Conservation (phyloP, 2,888 invertebrate species). For the Capitulum mitella region DNA sequence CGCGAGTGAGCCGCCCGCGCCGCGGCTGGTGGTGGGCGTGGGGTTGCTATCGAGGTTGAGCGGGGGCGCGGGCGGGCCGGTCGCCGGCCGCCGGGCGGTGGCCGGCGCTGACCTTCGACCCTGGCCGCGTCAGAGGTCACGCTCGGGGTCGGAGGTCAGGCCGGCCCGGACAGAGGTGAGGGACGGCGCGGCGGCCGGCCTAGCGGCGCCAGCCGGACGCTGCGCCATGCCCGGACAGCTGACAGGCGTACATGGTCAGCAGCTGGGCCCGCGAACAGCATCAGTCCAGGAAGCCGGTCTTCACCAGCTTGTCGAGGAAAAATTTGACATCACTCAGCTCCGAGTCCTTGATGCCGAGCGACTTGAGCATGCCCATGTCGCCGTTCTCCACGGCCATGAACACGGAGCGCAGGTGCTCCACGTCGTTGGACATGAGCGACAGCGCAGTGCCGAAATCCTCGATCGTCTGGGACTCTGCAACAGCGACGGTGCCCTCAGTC, state of each 20-base stretch:
- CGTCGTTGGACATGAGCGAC: constrained; percentile 66
- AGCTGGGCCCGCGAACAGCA: not conserved
- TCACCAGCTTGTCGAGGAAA: constrained; percentile 89
- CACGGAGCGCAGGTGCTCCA: constrained; percentile 86
- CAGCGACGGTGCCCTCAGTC: too few relatives aligned
- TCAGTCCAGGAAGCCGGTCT: constrained; percentile 88
- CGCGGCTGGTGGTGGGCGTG: not conserved
- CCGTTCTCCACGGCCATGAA: constrained; percentile 95
- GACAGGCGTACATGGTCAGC: not conserved
- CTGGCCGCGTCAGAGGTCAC: not conserved
- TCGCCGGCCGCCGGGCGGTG: not conserved
- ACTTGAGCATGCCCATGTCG: constrained; percentile 86
- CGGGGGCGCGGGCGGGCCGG: not conserved
- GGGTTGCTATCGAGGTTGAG: constrained; percentile 3
- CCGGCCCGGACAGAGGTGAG: not conserved
- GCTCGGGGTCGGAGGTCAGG: not conserved
- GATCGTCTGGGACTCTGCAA: constrained; percentile 83
- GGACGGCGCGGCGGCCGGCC: not conserved
- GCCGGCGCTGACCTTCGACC: not conserved
- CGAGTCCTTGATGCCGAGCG: constrained; percentile 88
- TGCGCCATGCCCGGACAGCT: not conserved
- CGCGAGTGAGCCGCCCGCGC: not conserved
- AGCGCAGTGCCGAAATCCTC: constrained; percentile 87
- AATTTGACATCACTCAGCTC: constrained; percentile 92
- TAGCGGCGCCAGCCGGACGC: not conserved